phyloP scores from a whole-genome alignment of 2,888 invertebrate species.

The Thysanoteuthis rhombus region DNA sequence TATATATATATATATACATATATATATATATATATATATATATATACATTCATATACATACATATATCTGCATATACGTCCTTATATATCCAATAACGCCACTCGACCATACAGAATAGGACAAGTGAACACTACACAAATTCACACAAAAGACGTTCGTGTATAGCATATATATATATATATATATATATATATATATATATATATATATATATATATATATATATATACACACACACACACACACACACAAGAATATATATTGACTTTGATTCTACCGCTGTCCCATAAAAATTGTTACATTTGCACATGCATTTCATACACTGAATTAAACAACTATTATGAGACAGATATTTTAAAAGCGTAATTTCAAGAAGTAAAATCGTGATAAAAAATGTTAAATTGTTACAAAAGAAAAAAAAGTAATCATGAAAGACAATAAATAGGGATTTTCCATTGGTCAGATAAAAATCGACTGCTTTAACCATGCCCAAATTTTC shows the following conservation, averaged over 20 bases:
- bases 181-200: constrained; percentile 34
- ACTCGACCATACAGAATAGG: background rate
- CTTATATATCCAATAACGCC: background rate
- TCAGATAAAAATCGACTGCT: background rate
- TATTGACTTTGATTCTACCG: background rate
- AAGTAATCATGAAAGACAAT: background rate
- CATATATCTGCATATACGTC: background rate
- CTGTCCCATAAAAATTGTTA: too few relatives aligned
- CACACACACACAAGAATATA: background rate
- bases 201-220: constrained; percentile 36
- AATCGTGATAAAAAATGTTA: background rate
- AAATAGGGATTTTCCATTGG: background rate
- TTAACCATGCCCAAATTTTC: background rate
- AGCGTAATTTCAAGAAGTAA: too few relatives aligned
- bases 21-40: too few relatives aligned
- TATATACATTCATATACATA: background rate
- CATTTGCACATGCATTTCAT: too few relatives aligned
- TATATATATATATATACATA: too few relatives aligned
- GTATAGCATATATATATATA: constrained; percentile 30
- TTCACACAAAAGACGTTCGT: background rate
- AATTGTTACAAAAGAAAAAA: background rate
- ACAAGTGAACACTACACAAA: background rate
- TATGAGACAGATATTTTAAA: too few relatives aligned
- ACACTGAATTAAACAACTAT: too few relatives aligned
- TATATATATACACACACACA: constrained; percentile 33